phyloP scores from a whole-genome alignment of 2,888 invertebrate species.

The Allolobophora icterica region DNA sequence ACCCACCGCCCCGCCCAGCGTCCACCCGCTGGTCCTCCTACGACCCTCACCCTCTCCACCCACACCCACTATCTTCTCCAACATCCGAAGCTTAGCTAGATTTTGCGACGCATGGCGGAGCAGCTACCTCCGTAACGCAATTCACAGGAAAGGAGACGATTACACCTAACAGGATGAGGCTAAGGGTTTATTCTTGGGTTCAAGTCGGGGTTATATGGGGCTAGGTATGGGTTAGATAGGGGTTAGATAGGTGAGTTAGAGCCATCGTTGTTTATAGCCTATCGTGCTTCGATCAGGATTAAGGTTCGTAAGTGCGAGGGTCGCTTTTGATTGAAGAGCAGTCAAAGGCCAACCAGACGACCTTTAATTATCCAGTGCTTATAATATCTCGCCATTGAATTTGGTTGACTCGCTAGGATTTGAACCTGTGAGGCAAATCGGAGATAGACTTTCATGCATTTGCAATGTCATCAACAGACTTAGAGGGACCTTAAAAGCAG shows the following conservation, averaged over 20 bases:
- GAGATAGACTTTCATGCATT: too few species aligned
- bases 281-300: not conserved
- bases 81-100: not conserved
- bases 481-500: too few species aligned
- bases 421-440: too few species aligned
- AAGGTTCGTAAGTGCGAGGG: not conserved
- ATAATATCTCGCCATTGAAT: not conserved
- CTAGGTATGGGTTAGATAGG: not conserved
- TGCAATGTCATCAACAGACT: too few species aligned
- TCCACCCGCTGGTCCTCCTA: not conserved
- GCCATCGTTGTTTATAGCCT: not conserved
- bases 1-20: not conserved
- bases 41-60: not conserved
- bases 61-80: not conserved
- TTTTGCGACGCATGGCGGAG: not conserved
- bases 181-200: not conserved
- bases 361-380: not conserved
- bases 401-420: too few species aligned
- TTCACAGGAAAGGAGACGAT: not conserved
- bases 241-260: not conserved
- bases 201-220: too few species aligned
- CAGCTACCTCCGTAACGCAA: not conserved
- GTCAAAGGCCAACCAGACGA: not conserved
- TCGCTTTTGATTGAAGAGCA: not conserved
- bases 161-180: not conserved